These are phyloP conservation scores for Lordiphosa andalusiaca DNA, from an alignment of 2,888 invertebrate species.

Conservation along the genomic window DNA sequence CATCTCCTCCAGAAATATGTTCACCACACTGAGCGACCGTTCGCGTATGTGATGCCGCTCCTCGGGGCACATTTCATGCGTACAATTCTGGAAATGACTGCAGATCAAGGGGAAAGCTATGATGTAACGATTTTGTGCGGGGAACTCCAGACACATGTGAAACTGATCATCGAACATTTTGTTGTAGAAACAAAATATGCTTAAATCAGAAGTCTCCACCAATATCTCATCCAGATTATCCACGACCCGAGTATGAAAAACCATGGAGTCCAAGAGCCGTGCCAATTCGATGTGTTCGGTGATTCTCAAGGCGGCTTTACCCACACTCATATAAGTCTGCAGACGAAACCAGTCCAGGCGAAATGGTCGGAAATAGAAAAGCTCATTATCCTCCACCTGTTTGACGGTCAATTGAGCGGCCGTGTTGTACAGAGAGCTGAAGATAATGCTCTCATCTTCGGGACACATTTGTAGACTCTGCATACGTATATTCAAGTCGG, in stretches of 20 bases:
- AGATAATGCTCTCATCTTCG: conserved; percentile 96
- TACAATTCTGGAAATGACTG: conserved; percentile 98
- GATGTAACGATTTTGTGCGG: conserved; percentile 98
- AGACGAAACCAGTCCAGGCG: conserved; percentile 98
- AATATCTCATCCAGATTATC: conserved; percentile 98
- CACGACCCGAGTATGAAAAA: conserved; percentile 98
- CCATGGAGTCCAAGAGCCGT: conserved; percentile 94
- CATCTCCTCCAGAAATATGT: conserved; percentile 99
- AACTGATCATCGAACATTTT: conserved; percentile 99
- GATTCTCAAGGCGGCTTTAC: conserved; percentile 89
- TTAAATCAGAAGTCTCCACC: conserved; percentile 97
- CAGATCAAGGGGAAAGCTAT: conserved; percentile 98
- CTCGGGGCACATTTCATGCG: conserved; percentile 98
- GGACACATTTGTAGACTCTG: conserved; percentile 92
- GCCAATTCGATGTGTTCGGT: conserved; percentile 93
- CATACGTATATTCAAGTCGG: conserved; percentile 91
- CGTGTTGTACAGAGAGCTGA: conserved; percentile 94
- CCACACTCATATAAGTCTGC: conserved; percentile 94
- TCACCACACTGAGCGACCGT: conserved; percentile 96
- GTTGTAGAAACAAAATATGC: conserved; percentile 98
- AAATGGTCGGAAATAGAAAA: conserved; percentile 97
- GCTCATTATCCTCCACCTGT: conserved; percentile 97
- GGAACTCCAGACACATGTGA: conserved; percentile 98
- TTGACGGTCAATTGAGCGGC: conserved; percentile 92
- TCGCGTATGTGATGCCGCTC: conserved; percentile 98